phyloP scores from a whole-genome alignment of 2,888 invertebrate species.

The Parnassius smintheus region DNA sequence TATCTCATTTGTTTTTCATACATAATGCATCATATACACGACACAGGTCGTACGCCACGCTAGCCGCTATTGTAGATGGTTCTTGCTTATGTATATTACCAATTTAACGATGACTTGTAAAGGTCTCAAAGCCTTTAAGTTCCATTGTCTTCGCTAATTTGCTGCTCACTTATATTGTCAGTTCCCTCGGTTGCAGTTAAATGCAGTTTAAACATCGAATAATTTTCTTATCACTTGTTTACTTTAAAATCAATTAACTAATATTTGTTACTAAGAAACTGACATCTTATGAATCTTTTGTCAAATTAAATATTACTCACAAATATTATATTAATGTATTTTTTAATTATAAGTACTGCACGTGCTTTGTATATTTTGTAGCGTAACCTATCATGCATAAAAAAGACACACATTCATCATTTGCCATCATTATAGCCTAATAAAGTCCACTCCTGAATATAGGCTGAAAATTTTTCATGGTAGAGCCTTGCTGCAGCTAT shows the following conservation, averaged over 20 bases:
- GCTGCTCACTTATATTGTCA: background rate
- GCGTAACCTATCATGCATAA: too few species aligned
- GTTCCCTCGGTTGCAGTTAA: background rate
- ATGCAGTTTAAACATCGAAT: background rate
- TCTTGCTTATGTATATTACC: background rate
- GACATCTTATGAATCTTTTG: background rate
- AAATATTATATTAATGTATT: too few species aligned
- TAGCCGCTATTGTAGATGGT: background rate
- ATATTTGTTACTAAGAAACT: background rate
- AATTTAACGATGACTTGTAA: background rate
- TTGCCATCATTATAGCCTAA: too few species aligned
- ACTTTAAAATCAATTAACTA: conserved; percentile 3
- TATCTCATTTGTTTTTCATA: background rate
- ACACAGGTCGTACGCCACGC: background rate
- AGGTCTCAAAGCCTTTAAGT: background rate
- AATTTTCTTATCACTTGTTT: conserved; percentile 2
- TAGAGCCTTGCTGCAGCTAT: too few species aligned
- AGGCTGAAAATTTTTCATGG: too few species aligned
- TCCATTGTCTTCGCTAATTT: conserved; percentile 2
- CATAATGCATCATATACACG: background rate
- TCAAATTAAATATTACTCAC: too few species aligned
- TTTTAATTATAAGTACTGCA: too few species aligned
- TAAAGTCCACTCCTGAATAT: too few species aligned
- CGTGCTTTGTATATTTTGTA: too few species aligned
- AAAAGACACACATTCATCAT: too few species aligned